Evolutionary conservation across 2,113 vertebrate genomes (phyloP), one percentile per base, ranked within the genome.

Genomic region (Pipa parva): DNA sequence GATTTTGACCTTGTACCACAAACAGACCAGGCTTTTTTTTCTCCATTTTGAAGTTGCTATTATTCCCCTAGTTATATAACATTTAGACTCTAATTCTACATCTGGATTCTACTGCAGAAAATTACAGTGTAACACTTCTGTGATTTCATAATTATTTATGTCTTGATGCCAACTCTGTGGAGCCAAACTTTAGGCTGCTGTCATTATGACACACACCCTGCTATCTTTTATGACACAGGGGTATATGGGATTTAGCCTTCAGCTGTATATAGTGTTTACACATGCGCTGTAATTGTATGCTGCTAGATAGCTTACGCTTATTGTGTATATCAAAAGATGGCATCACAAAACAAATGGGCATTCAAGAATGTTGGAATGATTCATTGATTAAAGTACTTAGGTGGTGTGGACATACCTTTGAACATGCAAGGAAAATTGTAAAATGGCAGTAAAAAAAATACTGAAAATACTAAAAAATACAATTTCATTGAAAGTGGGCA

Each of bases 61-160:
- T 36, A n/a, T 7, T 11, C 48, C 21, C 4, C n/a, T 24, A 18
- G 21, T 22, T 22, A 50, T 11, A 1, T 50, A 4, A 21, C 48
- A 36, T 36, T 13, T 36, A 13, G 33, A 36, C 15, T 36, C 33
- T 36, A 13, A 2, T 36, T 36, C 2, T 36, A 12, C 15, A 9
- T 36, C 7, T 36, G 33, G n/a, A n/a, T n/a, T n/a, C n/a, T n/a
- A n/a, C n/a, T n/a, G n/a, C n/a, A n/a, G n/a, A n/a, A n/a, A n/a
- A n/a, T n/a, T n/a, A n/a, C n/a, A n/a, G n/a, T n/a, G n/a, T n/a
- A n/a, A 36, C 6, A 55, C 36, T 48, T 5, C 7, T 20, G n/a
- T 55, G 49, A 15, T 55, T 36, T 55, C 22, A 42, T 28, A 42
- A 56, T 65, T 33, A 21, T 66, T 57, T 49, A 13, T 24, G 17